Percentiles rank a stretch among this genome's conserved stretches.
Conservation (phyloP, 2,888 invertebrate species). For the Baccha elongata region DNA sequence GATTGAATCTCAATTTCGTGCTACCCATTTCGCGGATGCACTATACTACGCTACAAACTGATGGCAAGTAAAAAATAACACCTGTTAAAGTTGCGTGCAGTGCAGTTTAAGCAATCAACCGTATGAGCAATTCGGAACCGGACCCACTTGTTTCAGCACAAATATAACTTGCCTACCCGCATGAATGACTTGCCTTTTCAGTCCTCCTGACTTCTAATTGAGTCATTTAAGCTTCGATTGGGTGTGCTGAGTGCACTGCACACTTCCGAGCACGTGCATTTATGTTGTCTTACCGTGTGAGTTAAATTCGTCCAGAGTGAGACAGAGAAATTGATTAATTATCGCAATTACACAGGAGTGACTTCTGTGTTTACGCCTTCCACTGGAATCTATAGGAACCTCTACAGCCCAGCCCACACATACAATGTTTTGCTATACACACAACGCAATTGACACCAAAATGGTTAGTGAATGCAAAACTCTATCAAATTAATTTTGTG, state of each 20-base stretch:
- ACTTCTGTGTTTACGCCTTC: conserved; percentile 61
- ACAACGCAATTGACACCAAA: neutral
- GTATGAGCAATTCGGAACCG: conserved; percentile 58
- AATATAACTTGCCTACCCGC: neutral
- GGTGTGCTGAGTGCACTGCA: conserved; percentile 24
- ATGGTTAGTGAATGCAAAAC: conserved; percentile 41
- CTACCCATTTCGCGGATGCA: conserved; percentile 6
- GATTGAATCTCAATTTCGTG: conserved; percentile 42
- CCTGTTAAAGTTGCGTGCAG: conserved; percentile 14
- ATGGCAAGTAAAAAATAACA: neutral
- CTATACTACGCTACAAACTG: neutral
- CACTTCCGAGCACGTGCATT: conserved; percentile 43
- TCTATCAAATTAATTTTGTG: conserved; percentile 48
- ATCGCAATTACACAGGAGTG: conserved; percentile 64
- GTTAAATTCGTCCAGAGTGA: conserved; percentile 2
- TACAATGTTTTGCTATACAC: conserved; percentile 33
- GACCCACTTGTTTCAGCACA: conserved; percentile 57
- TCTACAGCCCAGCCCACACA: neutral
- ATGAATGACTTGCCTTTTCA: conserved; percentile 21
- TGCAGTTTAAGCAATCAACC: conserved; percentile 45
- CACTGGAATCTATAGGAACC: neutral
- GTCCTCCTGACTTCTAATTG: conserved; percentile 59
- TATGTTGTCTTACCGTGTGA: neutral
- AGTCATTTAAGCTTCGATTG: conserved; percentile 67
- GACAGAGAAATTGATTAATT: conserved; percentile 66